Evolutionary conservation across 2,888 invertebrate species (phyloP).

Genomic region (Diplazon laetatorius): DNA sequence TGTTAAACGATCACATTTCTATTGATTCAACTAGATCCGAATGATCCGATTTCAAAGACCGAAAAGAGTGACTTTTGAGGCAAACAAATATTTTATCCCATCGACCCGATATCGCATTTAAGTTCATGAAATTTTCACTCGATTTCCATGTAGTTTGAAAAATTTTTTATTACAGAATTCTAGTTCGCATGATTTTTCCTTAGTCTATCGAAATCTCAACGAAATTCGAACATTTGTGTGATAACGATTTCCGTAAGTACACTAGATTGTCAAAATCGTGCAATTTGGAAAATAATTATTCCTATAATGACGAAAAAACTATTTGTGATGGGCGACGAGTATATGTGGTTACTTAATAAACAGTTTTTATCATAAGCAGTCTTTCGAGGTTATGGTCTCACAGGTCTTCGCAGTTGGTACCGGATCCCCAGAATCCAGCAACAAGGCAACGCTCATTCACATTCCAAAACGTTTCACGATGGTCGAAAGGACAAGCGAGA

Average conservation of each 20-base stretch:
- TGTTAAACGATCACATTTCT: too few species aligned
- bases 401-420: conserved; percentile 37
- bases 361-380: conserved; percentile 2
- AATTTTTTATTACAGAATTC: too few species aligned
- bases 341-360: conserved; percentile 37
- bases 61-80: too few species aligned
- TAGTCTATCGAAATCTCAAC: too few species aligned
- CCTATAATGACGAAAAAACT: conserved; percentile 34
- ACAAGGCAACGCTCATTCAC: conserved; percentile 72
- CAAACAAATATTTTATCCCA: too few species aligned
- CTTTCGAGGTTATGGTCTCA: conserved; percentile 26
- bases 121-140: too few species aligned
- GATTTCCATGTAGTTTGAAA: too few species aligned
- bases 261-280: not conserved
- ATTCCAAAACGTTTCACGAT: conserved; percentile 68
- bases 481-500: not conserved
- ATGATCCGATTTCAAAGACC: too few species aligned
- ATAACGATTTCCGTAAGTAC: not conserved
- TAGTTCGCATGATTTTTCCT: too few species aligned
- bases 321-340: conserved; percentile 31
- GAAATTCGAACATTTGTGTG: too few species aligned
- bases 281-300: conserved; percentile 2
- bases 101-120: too few species aligned
- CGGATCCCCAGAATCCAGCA: conserved; percentile 48
- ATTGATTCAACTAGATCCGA: too few species aligned